phyloP scores from a whole-genome alignment of 2,113 vertebrate genomes.

The Phaetusa simplex region DNA sequence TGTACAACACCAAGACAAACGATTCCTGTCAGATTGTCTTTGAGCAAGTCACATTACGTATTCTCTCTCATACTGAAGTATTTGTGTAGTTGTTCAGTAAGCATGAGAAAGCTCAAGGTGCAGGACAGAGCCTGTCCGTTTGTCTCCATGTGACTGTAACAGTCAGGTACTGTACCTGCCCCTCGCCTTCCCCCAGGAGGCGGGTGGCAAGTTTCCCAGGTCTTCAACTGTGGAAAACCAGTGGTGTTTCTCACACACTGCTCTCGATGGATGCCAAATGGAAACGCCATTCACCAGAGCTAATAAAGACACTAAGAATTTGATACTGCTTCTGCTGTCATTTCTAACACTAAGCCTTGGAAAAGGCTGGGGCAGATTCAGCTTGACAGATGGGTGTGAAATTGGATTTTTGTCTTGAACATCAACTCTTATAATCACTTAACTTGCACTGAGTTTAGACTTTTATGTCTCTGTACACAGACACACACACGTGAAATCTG shows the following conservation, averaged over 20 bases:
- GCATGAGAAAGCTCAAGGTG: neutral
- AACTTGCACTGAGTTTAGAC: neutral
- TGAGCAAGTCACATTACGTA: neutral
- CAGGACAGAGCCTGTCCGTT: neutral
- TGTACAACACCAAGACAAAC: neutral
- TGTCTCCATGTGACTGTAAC: neutral
- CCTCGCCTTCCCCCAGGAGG: neutral
- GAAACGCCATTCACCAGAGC: neutral
- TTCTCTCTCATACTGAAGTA: neutral
- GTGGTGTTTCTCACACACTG: neutral
- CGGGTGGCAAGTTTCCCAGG: neutral
- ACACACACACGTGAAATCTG: neutral
- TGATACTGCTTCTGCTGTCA: neutral
- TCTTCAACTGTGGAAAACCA: neutral
- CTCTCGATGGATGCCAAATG: neutral
- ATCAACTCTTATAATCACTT: neutral
- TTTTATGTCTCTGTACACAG: neutral
- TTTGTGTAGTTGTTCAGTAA: neutral
- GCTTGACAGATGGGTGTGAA: conserved; percentile 14
- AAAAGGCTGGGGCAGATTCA: neutral
- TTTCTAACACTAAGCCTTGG: neutral
- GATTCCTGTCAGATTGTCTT: neutral
- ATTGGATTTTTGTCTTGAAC: conserved; percentile 2
- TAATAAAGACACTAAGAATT: neutral
- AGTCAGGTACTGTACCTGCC: neutral